Conservation (phyloP, 2,888 invertebrate species). For the Athetis lepigone region DNA sequence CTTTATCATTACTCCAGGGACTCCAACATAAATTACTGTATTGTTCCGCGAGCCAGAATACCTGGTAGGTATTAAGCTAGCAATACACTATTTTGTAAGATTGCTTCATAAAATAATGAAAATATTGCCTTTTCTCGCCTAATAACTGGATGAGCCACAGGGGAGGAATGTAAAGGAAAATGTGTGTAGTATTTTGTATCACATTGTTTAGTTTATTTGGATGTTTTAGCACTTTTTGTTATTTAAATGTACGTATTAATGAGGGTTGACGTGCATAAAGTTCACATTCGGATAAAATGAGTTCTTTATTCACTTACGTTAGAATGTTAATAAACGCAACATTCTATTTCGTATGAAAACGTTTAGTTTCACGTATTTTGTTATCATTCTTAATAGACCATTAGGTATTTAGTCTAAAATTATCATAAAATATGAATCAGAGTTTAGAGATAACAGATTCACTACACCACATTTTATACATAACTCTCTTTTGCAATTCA, state of each 20-base stretch:
- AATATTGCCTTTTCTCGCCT: conserved; percentile 28
- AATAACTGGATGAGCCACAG: conserved; percentile 37
- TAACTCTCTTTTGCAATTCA: conserved; percentile 35
- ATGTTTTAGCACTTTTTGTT: neutral
- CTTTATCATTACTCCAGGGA: conserved; percentile 78
- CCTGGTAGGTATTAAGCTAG: conserved; percentile 49
- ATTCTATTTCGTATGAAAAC: neutral
- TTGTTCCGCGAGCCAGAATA: conserved; percentile 69
- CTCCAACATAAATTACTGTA: conserved; percentile 77
- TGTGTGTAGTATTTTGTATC: conserved; percentile 18
- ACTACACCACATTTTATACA: conserved; percentile 5
- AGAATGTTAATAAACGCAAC: neutral
- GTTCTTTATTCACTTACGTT: neutral
- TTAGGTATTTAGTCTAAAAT: conserved; percentile 21
- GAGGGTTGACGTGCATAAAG: neutral
- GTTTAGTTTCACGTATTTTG: neutral
- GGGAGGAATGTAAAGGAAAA: conserved; percentile 11
- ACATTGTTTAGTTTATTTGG: neutral
- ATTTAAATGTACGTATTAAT: conserved; percentile 4
- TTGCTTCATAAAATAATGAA: conserved; percentile 22
- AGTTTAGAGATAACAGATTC: conserved; percentile 5
- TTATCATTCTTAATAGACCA: neutral
- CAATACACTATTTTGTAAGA: conserved; percentile 38
- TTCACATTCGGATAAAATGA: conserved; percentile 1
- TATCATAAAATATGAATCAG: conserved; percentile 7